Evolutionary conservation across 1,140 invertebrate species (phyloP).

Genomic region (Fopius arisanus): DNA sequence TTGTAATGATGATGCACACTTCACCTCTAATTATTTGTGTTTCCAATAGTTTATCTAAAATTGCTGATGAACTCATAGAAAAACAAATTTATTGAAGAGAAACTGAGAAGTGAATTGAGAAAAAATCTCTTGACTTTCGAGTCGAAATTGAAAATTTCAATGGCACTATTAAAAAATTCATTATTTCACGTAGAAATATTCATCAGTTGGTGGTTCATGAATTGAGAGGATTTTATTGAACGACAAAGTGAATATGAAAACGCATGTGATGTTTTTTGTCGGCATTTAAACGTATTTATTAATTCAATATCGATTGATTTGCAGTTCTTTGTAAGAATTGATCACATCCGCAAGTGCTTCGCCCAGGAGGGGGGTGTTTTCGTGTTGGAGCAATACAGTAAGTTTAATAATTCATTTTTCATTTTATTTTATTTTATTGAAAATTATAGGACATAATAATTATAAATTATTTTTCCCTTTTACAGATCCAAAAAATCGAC

Average conservation of each 20-base stretch:
- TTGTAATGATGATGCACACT: background rate
- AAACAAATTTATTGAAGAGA: background rate
- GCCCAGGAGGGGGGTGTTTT: slow-evolving; percentile 98
- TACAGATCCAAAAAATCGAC: slow-evolving; percentile 96
- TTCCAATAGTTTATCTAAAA: background rate
- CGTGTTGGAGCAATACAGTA: slow-evolving; percentile 98
- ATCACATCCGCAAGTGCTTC: slow-evolving; percentile 99
- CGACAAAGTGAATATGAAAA: background rate
- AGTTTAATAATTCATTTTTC: slow-evolving; percentile 65
- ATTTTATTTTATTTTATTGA: no score
- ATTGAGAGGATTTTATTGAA: background rate
- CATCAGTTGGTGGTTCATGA: background rate
- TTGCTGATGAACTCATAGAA: background rate
- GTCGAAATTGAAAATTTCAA: background rate
- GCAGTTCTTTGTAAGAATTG: slow-evolving; percentile 99
- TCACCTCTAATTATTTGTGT: background rate
- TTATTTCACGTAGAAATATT: background rate
- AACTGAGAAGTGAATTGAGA: background rate
- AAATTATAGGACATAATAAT: slow-evolving; percentile 46
- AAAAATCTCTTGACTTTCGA: background rate
- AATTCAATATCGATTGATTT: slow-evolving; percentile 65
- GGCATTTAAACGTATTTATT: background rate
- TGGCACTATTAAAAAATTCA: background rate
- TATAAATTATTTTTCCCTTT: slow-evolving; percentile 50
- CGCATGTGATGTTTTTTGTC: background rate